Evolutionary conservation across 2,888 invertebrate species (phyloP).

Genomic region (Polia nebulosa): DNA sequence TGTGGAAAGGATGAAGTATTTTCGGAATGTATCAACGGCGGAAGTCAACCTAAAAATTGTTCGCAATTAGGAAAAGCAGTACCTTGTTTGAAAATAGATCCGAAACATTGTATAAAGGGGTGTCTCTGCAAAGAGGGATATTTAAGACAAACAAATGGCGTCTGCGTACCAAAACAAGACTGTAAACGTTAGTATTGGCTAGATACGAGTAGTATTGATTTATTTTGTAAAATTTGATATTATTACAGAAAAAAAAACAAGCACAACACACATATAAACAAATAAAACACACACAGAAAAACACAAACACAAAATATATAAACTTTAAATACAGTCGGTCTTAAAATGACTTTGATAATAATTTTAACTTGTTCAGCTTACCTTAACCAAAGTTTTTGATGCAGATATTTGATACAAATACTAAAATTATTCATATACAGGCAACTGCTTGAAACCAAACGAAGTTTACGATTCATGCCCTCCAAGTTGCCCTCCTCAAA

Average conservation of each 20-base stretch:
- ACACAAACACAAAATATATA: no score
- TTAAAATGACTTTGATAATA: no score
- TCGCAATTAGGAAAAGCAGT: slow-evolving; percentile 67
- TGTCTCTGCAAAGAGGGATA: slow-evolving; percentile 72
- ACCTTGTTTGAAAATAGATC: slow-evolving; percentile 64
- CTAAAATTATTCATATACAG: not conserved
- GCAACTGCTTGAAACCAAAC: not conserved
- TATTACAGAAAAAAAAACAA: no score
- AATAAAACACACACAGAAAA: no score
- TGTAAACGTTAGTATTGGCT: slow-evolving; percentile 65
- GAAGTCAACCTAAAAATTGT: slow-evolving; percentile 72
- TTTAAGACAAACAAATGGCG: slow-evolving; percentile 67
- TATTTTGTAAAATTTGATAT: no score
- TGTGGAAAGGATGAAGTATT: slow-evolving; percentile 69
- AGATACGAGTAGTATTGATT: no score
- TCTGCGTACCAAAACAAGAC: slow-evolving; percentile 68
- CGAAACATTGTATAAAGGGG: slow-evolving; percentile 68
- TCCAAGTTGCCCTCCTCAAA: slow-evolving; percentile 65
- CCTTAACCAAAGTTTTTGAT: not conserved
- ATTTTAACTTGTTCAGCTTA: not conserved
- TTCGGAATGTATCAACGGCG: slow-evolving; percentile 70
- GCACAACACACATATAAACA: no score
- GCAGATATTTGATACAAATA: not conserved
- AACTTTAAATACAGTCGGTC: not conserved
- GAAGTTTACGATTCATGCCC: slow-evolving; percentile 39